Evolutionary conservation across 1,140 invertebrate species (phyloP).

Genomic region (Danaus melanippus): DNA sequence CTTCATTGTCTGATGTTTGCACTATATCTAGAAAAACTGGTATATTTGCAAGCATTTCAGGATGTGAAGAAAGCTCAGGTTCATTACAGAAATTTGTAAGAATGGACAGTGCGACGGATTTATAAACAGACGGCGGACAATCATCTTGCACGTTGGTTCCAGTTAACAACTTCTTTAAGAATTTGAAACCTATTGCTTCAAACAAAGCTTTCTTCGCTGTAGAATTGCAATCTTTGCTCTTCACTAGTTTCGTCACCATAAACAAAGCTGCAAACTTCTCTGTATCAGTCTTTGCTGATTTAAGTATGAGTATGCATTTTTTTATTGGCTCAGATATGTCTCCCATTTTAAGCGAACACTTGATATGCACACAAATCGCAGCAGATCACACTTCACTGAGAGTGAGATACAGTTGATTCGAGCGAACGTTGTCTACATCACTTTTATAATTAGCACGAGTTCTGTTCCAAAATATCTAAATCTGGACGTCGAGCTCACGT

Average conservation of each 20-base stretch:
- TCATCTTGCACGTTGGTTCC: constrained; percentile 83
- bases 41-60: constrained; percentile 85
- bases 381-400: constrained; percentile 58
- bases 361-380: constrained; percentile 52
- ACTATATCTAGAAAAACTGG: constrained; percentile 88
- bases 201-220: constrained; percentile 84
- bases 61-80: constrained; percentile 82
- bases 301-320: constrained; percentile 85
- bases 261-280: constrained; percentile 93
- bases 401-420: constrained; percentile 46
- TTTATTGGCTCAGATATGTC: constrained; percentile 83
- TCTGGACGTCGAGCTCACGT: constrained; percentile 68
- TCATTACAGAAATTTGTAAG: constrained; percentile 87
- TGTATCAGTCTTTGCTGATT: constrained; percentile 85
- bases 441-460: constrained; percentile 68
- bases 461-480: constrained; percentile 73
- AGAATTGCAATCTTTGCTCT: constrained; percentile 82
- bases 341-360: constrained; percentile 68
- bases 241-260: constrained; percentile 90
- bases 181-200: constrained; percentile 89
- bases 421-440: constrained; percentile 63
- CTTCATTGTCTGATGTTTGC: constrained; percentile 83
- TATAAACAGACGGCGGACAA: constrained; percentile 89
- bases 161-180: constrained; percentile 84
- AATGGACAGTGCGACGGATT: constrained; percentile 89